phyloP scores from a whole-genome alignment of 2,888 invertebrate species.

The Ellobium chinense region DNA sequence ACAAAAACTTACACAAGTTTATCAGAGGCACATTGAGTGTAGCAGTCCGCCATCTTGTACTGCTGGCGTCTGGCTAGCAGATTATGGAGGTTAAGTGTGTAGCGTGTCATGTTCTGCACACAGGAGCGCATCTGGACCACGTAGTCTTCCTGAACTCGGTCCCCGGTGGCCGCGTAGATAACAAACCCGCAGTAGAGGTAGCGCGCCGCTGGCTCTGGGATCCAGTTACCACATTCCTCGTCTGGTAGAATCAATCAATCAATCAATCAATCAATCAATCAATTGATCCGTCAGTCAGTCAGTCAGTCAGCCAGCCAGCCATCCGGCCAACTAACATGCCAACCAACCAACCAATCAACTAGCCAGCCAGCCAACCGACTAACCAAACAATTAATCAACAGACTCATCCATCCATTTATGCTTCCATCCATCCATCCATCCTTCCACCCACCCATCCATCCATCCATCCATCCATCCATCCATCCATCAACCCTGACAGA shows the following conservation, averaged over 20 bases:
- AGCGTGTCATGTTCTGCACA: constrained; percentile 43
- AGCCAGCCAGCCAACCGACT: too few relatives aligned
- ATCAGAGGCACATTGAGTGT: constrained; percentile 35
- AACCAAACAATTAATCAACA: too few relatives aligned
- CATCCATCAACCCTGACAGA: too few relatives aligned
- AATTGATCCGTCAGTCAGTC: too few relatives aligned
- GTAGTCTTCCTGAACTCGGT: constrained; percentile 1
- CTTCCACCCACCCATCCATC: too few relatives aligned
- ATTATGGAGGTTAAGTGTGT: constrained; percentile 45
- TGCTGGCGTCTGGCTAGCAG: constrained; percentile 35
- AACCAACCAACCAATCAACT: too few relatives aligned
- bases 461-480: too few relatives aligned
- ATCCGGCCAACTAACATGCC: too few relatives aligned
- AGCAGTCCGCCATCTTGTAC: constrained; percentile 38
- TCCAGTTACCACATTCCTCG: constrained; percentile 9
- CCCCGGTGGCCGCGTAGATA: constrained; percentile 23
- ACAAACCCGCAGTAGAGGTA: constrained; percentile 43
- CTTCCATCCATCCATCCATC: too few relatives aligned
- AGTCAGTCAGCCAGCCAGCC: too few relatives aligned
- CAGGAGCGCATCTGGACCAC: constrained; percentile 46
- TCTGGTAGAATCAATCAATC: background rate
- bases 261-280: too few relatives aligned
- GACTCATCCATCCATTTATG: too few relatives aligned
- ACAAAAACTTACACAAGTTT: constrained; percentile 40
- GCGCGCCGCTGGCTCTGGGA: constrained; percentile 19